phyloP scores from a whole-genome alignment of 2,797 vertebrate species.

The Anguilla obscura region DNA sequence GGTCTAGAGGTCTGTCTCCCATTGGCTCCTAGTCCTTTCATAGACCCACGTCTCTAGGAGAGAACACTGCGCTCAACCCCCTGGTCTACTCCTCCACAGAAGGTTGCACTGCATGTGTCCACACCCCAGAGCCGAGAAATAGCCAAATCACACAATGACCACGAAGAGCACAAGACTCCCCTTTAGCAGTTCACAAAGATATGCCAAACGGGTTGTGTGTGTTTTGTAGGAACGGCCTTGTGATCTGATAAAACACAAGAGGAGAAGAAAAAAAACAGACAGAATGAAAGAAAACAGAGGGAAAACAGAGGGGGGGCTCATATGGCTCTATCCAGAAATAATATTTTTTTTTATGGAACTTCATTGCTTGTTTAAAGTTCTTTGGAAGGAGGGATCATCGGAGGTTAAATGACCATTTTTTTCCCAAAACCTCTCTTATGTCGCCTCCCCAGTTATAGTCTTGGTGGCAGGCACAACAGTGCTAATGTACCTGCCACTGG shows the following conservation, averaged over 20 bases:
- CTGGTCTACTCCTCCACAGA: slow-evolving; percentile 15
- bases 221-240: neutral
- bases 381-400: slow-evolving; percentile 59
- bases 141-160: slow-evolving; percentile 1
- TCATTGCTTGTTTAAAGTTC: slow-evolving; percentile 52
- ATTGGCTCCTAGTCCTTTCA: slow-evolving; percentile 34
- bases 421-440: slow-evolving; percentile 39
- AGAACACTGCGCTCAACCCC: slow-evolving; percentile 28
- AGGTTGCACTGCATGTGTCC: slow-evolving; percentile 37
- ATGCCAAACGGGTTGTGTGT: neutral
- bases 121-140: neutral
- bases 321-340: slow-evolving; percentile 42
- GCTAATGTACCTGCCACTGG: slow-evolving; percentile 29
- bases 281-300: neutral
- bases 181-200: neutral
- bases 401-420: slow-evolving; percentile 37
- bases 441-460: slow-evolving; percentile 16
- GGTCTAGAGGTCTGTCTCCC: slow-evolving; percentile 37
- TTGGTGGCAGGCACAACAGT: slow-evolving; percentile 24
- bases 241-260: slow-evolving; percentile 14
- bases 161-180: slow-evolving; percentile 20
- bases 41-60: slow-evolving; percentile 36
- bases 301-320: neutral
- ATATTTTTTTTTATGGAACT: slow-evolving; percentile 45
- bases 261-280: neutral